Evolutionary conservation across 2,888 invertebrate species (phyloP), one percentile per base, ranked within the genome.

Genomic region (Mesorhabditis spiculigera): DNA sequence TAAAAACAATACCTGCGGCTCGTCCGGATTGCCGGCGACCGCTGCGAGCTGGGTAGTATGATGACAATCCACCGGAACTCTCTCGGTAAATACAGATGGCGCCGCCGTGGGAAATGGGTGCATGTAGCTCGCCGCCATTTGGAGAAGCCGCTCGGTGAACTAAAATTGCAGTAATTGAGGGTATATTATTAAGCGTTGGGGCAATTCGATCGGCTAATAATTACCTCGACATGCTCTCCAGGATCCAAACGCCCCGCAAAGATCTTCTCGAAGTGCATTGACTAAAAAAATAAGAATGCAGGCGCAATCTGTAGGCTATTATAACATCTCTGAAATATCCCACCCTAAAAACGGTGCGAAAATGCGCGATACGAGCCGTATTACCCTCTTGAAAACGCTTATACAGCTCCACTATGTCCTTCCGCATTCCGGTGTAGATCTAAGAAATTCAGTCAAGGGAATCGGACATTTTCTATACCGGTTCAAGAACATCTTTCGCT

Each of bases 111-210:
- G 8, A 5, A 61, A 61, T 10, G 67, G 67, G n/a, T 41, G 61
- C 13, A 67, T 67, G 67, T 67, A 67, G 67, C 50, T 50, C 5
- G 61, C 61, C 5, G 67, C 45, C n/a, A 67, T 67, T 61, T 67
- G 67, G 16, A 67, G 67, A 8, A 67, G 41, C n/a, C 67, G 67
- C 61, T 67, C 67, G 41, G 67, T 50, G 41, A 67, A 67, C 67
- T 67, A 42, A 28, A 67, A 67, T n/a, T 10, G 5, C n/a, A 10
- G 42, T 43, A 65, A 65, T 43, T n/a, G n/a, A 3, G n/a, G 10
- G 6, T 8, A 41, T 16, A 65, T 8, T 5, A 65, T 42, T 41
- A 41, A 43, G 5, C 43, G 43, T 28, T 10, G n/a, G 43, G 5
- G 65, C 43, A 41, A 41, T 10, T 10, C 65, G 8, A 28, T 10